Conservation (phyloP, 2,888 invertebrate species). For the Drosophila subsilvestris region DNA sequence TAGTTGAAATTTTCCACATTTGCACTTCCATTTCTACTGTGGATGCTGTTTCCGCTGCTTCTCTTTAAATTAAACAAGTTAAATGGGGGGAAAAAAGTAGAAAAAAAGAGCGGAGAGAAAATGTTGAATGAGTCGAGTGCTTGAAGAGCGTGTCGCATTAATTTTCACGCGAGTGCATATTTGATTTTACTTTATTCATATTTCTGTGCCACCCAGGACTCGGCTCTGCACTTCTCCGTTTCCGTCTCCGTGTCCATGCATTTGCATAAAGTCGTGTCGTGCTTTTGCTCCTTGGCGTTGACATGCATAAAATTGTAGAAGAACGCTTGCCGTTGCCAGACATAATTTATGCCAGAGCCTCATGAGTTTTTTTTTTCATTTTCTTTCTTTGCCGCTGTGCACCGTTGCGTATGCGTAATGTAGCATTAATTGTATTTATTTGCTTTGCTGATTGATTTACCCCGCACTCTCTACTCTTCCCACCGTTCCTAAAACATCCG, state of each 20-base stretch:
- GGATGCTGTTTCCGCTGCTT: conserved; percentile 6
- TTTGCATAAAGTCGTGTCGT: conserved; percentile 43
- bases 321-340: conserved; percentile 46
- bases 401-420: conserved; percentile 69
- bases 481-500: conserved; percentile 31
- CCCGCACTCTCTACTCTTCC: neutral
- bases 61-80: conserved; percentile 55
- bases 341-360: conserved; percentile 62
- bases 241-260: conserved; percentile 21
- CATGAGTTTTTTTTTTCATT: neutral
- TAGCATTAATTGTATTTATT: conserved; percentile 75
- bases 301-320: conserved; percentile 68
- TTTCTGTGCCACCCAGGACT: conserved; percentile 13
- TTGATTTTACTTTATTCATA: conserved; percentile 68
- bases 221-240: conserved; percentile 1
- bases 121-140: conserved; percentile 20
- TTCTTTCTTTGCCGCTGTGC: conserved; percentile 22
- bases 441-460: conserved; percentile 73
- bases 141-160: conserved; percentile 56
- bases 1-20: conserved; percentile 35
- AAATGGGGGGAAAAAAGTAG: conserved; percentile 16
- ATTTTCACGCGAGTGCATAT: conserved; percentile 71
- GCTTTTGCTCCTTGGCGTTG: conserved; percentile 38
- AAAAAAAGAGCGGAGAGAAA: neutral
- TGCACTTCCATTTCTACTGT: conserved; percentile 32